Base-by-base conservation (phyloP, 1,140 invertebrate genomes). In the Goniozus legneri region DNA sequence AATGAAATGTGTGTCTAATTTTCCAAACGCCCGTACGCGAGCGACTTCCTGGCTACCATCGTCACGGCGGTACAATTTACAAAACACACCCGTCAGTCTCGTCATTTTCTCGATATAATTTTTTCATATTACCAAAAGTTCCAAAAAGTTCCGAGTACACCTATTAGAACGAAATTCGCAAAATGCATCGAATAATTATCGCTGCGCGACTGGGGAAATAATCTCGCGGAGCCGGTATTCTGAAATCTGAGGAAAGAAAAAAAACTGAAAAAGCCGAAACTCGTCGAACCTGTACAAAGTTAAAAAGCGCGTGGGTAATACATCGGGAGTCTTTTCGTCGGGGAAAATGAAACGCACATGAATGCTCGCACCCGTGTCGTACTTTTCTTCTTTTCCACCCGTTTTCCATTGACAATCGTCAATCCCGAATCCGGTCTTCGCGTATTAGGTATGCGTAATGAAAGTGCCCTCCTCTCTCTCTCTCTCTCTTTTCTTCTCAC, bases 1-100 rank as follows among this genome's bases (percentile, higher is more conserved):
- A 74, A 74, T 74, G 70, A 74, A 74, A 73, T 56, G 70, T 69
- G 70, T 71, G 70, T 73, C 69, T 74, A 74, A 74, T 74, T 74
- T 74, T 67, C 69, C 73, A 71, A 63, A 60, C 57, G 56, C 48
- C n/a, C n/a, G n/a, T n/a, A n/a, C n/a, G n/a, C n/a, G n/a, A n/a
- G n/a, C n/a, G n/a, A n/a, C n/a, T n/a, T n/a, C n/a, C 18, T 42
- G 15, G 16, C 14, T 35, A 32, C 39, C 10, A 13, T 14, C 31
- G 12, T 21, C 15, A 19, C 27, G 39, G 6, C 8, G n/a, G n/a
- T n/a, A n/a, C n/a, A n/a, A n/a, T n/a, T n/a, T n/a, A n/a, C n/a
- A n/a, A n/a, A n/a, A n/a, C n/a, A n/a, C n/a, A n/a, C n/a, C n/a
- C n/a, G n/a, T n/a, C n/a, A n/a, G n/a, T n/a, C n/a, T n/a, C n/a